These are phyloP conservation scores for Phalera bucephala DNA, from an alignment of 2,888 invertebrate species.

Conservation along the genomic window DNA sequence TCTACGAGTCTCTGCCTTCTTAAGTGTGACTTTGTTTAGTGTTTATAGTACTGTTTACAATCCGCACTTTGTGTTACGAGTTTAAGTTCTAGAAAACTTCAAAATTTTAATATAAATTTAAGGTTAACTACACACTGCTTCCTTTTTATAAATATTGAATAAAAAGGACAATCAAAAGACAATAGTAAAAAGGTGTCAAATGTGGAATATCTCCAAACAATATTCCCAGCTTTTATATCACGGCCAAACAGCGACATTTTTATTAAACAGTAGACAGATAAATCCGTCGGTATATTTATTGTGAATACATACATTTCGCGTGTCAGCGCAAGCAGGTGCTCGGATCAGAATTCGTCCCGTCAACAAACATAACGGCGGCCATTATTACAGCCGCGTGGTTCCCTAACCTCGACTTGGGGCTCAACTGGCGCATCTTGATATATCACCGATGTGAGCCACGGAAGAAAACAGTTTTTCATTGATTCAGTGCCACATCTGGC, in stretches of 20 bases:
- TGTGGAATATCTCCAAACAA: slow-evolving; percentile 10
- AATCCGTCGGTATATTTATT: slow-evolving; percentile 41
- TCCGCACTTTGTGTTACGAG: no score
- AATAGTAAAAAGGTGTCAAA: slow-evolving; percentile 4
- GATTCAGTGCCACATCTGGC: slow-evolving; percentile 81
- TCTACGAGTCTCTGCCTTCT: no score
- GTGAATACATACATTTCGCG: slow-evolving; percentile 49
- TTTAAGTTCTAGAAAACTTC: no score
- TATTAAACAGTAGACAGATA: slow-evolving; percentile 49
- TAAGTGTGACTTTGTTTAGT: no score
- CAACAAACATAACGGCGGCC: slow-evolving; percentile 61
- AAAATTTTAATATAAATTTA: no score
- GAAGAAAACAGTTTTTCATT: slow-evolving; percentile 81
- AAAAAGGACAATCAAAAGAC: neutral
- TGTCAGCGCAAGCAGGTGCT: slow-evolving; percentile 66
- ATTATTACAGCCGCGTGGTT: slow-evolving; percentile 53
- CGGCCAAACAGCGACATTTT: slow-evolving; percentile 39
- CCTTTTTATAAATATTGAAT: no score
- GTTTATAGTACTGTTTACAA: no score
- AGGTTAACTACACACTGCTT: no score
- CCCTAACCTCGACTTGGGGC: slow-evolving; percentile 28
- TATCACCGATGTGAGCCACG: slow-evolving; percentile 71
- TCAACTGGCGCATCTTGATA: slow-evolving; percentile 58
- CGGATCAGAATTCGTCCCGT: slow-evolving; percentile 63
- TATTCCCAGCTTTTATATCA: slow-evolving; percentile 18